A percentile compares a stretch with the other conserved stretches of the same genome.
These are phyloP conservation scores for Apantesis nais DNA, from an alignment of 2,888 invertebrate genomes.

Conservation along the genomic window DNA sequence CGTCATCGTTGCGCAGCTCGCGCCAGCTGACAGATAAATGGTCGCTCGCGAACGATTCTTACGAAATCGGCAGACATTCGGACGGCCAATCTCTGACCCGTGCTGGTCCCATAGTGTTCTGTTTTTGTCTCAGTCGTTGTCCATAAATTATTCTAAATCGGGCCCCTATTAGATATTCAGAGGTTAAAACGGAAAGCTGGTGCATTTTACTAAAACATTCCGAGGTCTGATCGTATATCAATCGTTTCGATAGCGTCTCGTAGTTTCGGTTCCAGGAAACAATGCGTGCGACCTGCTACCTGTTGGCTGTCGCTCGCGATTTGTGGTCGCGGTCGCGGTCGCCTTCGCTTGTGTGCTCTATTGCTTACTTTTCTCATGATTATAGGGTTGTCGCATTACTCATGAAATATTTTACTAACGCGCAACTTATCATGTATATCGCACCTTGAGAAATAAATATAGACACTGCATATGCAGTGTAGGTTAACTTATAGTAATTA, in stretches of 20 bases:
- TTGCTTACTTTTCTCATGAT: slow-evolving; percentile 54
- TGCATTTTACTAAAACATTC: slow-evolving; percentile 80
- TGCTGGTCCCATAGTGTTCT: slow-evolving; percentile 74
- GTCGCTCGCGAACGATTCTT: slow-evolving; percentile 58
- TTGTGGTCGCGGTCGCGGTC: slow-evolving; percentile 63
- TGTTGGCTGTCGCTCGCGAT: slow-evolving; percentile 71
- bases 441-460: not conserved
- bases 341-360: slow-evolving; percentile 57
- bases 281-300: slow-evolving; percentile 79
- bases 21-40: slow-evolving; percentile 64
- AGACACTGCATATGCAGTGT: not conserved
- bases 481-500: not conserved
- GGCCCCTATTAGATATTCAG: slow-evolving; percentile 83
- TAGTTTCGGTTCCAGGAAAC: slow-evolving; percentile 78
- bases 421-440: not conserved
- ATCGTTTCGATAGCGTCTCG: slow-evolving; percentile 77
- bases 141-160: slow-evolving; percentile 83
- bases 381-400: slow-evolving; percentile 45
- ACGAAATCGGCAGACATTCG: slow-evolving; percentile 63
- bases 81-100: slow-evolving; percentile 58
- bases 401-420: not conserved
- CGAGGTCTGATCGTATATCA: slow-evolving; percentile 79
- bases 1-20: slow-evolving; percentile 52
- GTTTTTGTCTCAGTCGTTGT: slow-evolving; percentile 77
- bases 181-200: slow-evolving; percentile 77